Conservation (phyloP, 2,888 invertebrate species). For the Lycaena phlaeas region DNA sequence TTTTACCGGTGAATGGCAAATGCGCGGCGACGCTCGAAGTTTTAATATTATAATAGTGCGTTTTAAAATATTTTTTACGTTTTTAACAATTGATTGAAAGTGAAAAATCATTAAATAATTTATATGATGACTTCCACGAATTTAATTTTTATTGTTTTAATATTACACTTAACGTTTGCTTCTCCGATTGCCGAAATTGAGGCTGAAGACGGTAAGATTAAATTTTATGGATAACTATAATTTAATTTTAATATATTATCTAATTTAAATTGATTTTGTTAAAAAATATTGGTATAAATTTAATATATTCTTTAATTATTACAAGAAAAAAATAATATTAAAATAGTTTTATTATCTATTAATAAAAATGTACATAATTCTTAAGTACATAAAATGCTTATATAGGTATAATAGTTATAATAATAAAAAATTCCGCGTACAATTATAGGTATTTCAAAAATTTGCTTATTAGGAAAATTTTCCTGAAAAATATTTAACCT, state of each 20-base stretch:
- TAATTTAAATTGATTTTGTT: no score
- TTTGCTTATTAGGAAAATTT: no score
- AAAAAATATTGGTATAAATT: no score
- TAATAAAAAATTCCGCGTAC: no score
- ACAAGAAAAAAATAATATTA: no score
- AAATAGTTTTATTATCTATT: no score
- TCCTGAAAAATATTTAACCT: no score
- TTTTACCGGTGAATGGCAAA: constrained; percentile 10
- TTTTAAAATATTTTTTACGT: neutral
- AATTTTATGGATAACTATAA: constrained; percentile 7
- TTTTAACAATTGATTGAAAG: neutral
- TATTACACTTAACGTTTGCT: constrained; percentile 49
- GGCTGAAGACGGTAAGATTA: constrained; percentile 50
- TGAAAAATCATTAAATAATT: neutral
- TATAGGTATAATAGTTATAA: no score
- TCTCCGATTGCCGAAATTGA: constrained; percentile 53
- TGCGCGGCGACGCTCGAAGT: constrained; percentile 9
- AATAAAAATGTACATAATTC: no score
- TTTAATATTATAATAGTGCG: constrained; percentile 3
- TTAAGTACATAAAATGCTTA: no score
- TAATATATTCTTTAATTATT: no score
- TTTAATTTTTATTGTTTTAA: constrained; percentile 46
- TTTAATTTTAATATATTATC: neutral
- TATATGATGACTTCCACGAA: constrained; percentile 20
- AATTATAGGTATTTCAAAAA: no score